Conservation (phyloP, 2,888 invertebrate species). For the Caradrina kadenii region DNA sequence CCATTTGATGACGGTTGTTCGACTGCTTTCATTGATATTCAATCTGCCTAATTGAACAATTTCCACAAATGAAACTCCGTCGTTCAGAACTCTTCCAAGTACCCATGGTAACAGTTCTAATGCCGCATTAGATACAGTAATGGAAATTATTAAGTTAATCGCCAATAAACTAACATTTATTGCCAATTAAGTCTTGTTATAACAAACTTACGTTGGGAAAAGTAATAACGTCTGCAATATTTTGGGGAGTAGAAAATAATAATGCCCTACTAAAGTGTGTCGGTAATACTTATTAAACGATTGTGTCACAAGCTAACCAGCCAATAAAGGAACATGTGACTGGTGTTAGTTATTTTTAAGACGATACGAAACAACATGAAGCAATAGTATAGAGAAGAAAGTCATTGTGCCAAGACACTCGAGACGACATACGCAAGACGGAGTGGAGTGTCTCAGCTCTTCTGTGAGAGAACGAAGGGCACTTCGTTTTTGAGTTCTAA, state of each 20-base stretch:
- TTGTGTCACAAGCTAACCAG: constrained; percentile 72
- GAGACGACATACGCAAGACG: constrained; percentile 74
- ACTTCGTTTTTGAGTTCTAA: constrained; percentile 80
- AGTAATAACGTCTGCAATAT: constrained; percentile 49
- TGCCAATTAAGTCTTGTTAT: constrained; percentile 38
- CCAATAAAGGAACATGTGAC: constrained; percentile 68
- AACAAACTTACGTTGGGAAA: constrained; percentile 22
- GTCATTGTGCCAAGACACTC: constrained; percentile 70
- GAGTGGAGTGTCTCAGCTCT: constrained; percentile 71
- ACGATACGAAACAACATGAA: constrained; percentile 62
- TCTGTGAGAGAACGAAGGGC: constrained; percentile 75
- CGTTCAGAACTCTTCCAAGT: not conserved
- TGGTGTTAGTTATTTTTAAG: constrained; percentile 65
- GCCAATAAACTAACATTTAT: constrained; percentile 53
- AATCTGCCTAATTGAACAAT: not conserved
- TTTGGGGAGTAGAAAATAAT: constrained; percentile 60
- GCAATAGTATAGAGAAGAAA: constrained; percentile 62
- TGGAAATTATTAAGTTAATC: constrained; percentile 31
- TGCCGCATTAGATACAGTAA: constrained; percentile 27
- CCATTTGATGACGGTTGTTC: constrained; percentile 42
- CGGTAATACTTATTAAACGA: constrained; percentile 53
- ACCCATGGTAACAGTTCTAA: constrained; percentile 3
- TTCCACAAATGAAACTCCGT: not conserved
- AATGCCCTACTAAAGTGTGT: constrained; percentile 36
- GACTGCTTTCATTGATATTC: constrained; percentile 25